Conservation (phyloP, 2,888 invertebrate species). For the Trachelus troglodyta region DNA sequence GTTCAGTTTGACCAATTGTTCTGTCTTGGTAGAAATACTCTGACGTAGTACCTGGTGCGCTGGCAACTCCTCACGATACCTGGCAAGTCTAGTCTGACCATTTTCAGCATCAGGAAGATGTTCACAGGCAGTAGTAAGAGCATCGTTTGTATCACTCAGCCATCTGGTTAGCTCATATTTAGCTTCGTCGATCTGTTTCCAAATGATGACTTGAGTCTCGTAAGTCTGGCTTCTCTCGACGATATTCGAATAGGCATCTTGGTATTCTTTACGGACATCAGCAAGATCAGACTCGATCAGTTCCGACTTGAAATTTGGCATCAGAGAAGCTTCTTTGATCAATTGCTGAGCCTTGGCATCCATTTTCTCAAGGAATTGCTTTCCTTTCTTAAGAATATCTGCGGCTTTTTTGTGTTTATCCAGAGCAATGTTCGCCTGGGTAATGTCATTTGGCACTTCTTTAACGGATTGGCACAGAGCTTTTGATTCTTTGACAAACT, state of each 20-base stretch:
- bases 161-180: constrained; percentile 86
- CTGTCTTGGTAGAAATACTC: constrained; percentile 82
- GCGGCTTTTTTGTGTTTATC: constrained; percentile 82
- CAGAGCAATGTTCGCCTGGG: constrained; percentile 76
- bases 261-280: constrained; percentile 76
- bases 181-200: constrained; percentile 91
- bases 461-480: constrained; percentile 74
- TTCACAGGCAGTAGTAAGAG: constrained; percentile 79
- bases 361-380: constrained; percentile 81
- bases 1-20: constrained; percentile 82
- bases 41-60: constrained; percentile 80
- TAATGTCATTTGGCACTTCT: constrained; percentile 78
- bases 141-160: constrained; percentile 85
- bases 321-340: constrained; percentile 75
- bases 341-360: constrained; percentile 80
- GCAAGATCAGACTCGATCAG: constrained; percentile 71
- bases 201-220: constrained; percentile 91
- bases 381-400: constrained; percentile 80
- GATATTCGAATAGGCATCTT: constrained; percentile 77
- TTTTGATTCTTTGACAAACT: constrained; percentile 78
- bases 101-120: constrained; percentile 84
- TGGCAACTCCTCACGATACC: constrained; percentile 88
- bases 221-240: constrained; percentile 81
- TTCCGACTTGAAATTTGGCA: constrained; percentile 74
- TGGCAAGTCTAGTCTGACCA: constrained; percentile 81